These are phyloP conservation scores for Cyrtonyx montezumae DNA, from an alignment of 2,113 vertebrate genomes.

Conservation along the genomic window DNA sequence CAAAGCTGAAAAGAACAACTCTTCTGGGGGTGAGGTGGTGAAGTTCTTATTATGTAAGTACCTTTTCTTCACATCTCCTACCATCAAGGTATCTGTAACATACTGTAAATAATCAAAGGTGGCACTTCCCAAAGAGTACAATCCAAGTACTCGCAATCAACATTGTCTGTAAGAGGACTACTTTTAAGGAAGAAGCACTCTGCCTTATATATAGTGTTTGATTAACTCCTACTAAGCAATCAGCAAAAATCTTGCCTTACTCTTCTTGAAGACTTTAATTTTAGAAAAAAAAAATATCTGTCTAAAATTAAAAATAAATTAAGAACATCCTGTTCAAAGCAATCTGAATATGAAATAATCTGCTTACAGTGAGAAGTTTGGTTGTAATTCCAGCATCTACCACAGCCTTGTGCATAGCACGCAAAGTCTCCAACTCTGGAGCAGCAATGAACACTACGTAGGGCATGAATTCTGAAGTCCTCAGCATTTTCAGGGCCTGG, in stretches of 20 bases:
- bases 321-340: neutral
- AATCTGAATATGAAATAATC: neutral
- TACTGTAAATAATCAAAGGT: slow-evolving; percentile 10
- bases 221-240: slow-evolving; percentile 21
- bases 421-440: slow-evolving; percentile 92
- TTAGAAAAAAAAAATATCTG: neutral
- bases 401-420: slow-evolving; percentile 97
- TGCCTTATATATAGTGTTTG: neutral
- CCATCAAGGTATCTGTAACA: neutral
- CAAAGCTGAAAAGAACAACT: neutral
- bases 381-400: slow-evolving; percentile 96
- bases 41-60: no score
- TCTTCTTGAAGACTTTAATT: neutral
- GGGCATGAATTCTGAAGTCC: slow-evolving; percentile 97
- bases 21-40: neutral
- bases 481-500: slow-evolving; percentile 94
- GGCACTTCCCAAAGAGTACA: neutral
- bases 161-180: neutral
- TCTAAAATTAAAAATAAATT: neutral
- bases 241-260: neutral
- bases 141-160: slow-evolving; percentile 3
- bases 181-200: slow-evolving; percentile 31
- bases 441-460: slow-evolving; percentile 98
- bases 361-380: slow-evolving; percentile 93
- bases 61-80: neutral